Conservation (phyloP, 2,113 vertebrate genomes). For the Cebidichthys violaceus region DNA sequence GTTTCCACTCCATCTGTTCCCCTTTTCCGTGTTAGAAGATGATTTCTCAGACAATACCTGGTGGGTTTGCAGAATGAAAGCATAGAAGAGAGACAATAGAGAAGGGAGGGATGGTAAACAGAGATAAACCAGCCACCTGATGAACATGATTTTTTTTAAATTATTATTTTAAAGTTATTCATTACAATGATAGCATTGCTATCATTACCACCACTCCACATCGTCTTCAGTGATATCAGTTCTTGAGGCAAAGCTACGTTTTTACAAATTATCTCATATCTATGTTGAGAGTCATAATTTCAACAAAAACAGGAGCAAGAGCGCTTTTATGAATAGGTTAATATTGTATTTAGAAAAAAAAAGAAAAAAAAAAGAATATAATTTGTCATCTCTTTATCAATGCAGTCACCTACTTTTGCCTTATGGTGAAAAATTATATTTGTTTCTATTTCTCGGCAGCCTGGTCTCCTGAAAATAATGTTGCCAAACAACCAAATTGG, state of each 20-base stretch:
- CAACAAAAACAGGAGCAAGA: background rate
- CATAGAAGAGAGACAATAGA: background rate
- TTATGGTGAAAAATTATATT: background rate
- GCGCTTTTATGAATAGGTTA: background rate
- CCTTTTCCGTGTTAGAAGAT: background rate
- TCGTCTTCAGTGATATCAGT: background rate
- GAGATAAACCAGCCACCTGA: background rate
- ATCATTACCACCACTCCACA: background rate
- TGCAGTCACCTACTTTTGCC: background rate
- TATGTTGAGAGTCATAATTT: background rate
- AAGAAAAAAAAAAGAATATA: background rate
- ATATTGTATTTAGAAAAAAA: constrained; percentile 5
- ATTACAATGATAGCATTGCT: background rate
- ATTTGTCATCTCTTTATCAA: background rate
- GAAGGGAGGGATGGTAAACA: background rate
- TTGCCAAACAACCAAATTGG: too few species aligned
- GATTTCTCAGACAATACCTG: background rate
- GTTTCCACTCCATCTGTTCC: constrained; percentile 7
- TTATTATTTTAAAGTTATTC: background rate
- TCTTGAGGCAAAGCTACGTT: background rate
- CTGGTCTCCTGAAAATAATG: too few species aligned
- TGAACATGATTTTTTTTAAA: background rate
- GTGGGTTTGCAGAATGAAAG: background rate
- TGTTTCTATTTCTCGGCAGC: background rate
- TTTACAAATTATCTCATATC: background rate